These are phyloP conservation scores for Dugesia japonica DNA, from an alignment of 2,888 invertebrate genomes.

Conservation along the genomic window DNA sequence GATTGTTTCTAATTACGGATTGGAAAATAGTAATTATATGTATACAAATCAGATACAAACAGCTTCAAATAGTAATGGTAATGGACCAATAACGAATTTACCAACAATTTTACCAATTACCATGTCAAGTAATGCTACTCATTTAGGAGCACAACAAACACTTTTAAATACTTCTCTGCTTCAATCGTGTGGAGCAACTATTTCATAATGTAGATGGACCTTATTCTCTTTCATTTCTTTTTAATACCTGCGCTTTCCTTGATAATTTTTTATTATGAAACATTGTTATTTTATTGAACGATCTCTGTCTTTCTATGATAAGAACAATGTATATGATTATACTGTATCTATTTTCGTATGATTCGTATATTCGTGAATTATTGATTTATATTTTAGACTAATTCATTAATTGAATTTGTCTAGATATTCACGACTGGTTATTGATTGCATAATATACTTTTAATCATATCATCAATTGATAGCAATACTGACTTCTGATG, in stretches of 20 bases:
- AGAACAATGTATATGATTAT: constrained; percentile 3
- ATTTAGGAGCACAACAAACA: constrained; percentile 1
- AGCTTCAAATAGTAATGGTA: background rate
- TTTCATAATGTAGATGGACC: constrained; percentile 9
- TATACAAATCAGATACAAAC: background rate
- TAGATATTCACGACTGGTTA: constrained; percentile 7
- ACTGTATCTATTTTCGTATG: constrained; percentile 20
- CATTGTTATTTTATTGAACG: constrained; percentile 11
- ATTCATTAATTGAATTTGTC: constrained; percentile 7
- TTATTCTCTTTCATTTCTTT: constrained; percentile 13
- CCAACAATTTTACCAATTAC: background rate
- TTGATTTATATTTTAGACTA: constrained; percentile 9
- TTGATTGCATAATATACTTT: constrained; percentile 20
- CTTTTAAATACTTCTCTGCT: constrained; percentile 14
- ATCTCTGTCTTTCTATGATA: constrained; percentile 9
- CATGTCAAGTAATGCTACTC: constrained; percentile 2
- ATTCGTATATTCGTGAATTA: constrained; percentile 14
- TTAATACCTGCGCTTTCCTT: constrained; percentile 20
- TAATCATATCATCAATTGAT: background rate
- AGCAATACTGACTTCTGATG: background rate
- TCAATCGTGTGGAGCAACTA: constrained; percentile 5
- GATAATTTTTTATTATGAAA: constrained; percentile 3
- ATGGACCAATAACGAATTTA: background rate
- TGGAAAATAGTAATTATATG: constrained; percentile 4
- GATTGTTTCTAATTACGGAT: background rate